Evolutionary conservation across 2,113 vertebrate species (phyloP).

Genomic region (Saimiri boliviensis): DNA sequence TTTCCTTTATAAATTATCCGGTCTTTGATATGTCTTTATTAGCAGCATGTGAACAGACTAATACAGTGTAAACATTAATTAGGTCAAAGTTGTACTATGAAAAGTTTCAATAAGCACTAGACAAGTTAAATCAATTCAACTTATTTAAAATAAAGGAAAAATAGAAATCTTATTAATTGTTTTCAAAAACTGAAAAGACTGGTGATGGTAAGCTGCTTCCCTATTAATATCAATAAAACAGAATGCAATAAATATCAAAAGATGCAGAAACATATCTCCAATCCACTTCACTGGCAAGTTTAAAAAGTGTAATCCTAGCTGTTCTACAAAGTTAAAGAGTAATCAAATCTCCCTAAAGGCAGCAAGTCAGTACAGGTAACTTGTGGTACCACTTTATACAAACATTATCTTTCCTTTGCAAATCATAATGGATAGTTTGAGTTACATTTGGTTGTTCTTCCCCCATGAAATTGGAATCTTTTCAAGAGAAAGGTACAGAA

Average conservation of each 20-base stretch:
- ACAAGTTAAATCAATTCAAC: background rate
- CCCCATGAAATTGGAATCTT: background rate
- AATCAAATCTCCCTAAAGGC: background rate
- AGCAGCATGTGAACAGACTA: no score
- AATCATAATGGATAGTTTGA: background rate
- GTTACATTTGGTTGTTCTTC: background rate
- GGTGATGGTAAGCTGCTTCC: background rate
- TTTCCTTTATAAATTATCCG: no score
- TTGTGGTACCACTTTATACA: background rate
- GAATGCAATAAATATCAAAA: background rate
- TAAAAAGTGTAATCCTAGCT: background rate
- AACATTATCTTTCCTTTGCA: background rate
- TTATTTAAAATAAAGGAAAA: background rate
- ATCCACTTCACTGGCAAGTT: background rate
- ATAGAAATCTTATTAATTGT: background rate
- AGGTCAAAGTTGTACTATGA: background rate
- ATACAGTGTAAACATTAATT: background rate
- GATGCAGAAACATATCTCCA: background rate
- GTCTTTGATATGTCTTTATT: no score
- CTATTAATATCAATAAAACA: background rate
- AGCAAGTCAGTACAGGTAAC: background rate
- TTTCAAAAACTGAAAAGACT: background rate
- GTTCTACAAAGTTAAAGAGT: background rate
- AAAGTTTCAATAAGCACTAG: background rate
- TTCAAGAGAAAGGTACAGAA: conserved; percentile 51